These are phyloP conservation scores for Paraplagusia blochii DNA, from an alignment of 2,113 vertebrate genomes.

Conservation along the genomic window DNA sequence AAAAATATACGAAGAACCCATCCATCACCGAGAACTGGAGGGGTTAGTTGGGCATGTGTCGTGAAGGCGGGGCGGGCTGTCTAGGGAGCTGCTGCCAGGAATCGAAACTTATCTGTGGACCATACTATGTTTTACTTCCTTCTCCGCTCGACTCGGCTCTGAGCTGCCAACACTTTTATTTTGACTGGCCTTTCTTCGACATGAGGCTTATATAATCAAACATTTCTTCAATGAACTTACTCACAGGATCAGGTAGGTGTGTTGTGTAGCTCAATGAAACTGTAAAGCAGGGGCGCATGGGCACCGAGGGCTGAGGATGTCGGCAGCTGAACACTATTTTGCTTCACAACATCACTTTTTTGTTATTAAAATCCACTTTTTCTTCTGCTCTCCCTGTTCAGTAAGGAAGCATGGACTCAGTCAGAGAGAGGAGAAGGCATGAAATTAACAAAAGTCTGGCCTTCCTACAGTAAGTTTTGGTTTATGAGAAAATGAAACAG, in stretches of 20 bases:
- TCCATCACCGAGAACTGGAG: too few species aligned
- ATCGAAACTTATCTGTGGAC: slow-evolving; percentile 54
- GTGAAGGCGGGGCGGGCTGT: neutral
- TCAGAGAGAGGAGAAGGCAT: slow-evolving; percentile 84
- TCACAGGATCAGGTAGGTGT: slow-evolving; percentile 47
- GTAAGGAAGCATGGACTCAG: slow-evolving; percentile 72
- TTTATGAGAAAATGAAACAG: slow-evolving; percentile 20
- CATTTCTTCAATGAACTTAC: slow-evolving; percentile 42
- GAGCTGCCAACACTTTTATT: too few species aligned
- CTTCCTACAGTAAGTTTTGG: slow-evolving; percentile 87
- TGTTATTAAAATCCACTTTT: neutral
- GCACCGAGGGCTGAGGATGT: neutral
- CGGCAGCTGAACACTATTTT: too few species aligned
- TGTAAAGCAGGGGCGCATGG: neutral
- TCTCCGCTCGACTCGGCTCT: neutral
- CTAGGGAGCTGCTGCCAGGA: slow-evolving; percentile 8
- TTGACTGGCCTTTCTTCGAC: too few species aligned
- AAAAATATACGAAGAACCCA: too few species aligned
- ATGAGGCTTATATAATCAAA: neutral
- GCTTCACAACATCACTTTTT: neutral
- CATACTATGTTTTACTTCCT: neutral
- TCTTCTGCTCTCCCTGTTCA: slow-evolving; percentile 3
- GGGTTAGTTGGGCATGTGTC: neutral
- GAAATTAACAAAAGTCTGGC: slow-evolving; percentile 87
- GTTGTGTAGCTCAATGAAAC: slow-evolving; percentile 1